Evolutionary conservation across 2,888 invertebrate species (phyloP).

Genomic region (Dynastes tityus): DNA sequence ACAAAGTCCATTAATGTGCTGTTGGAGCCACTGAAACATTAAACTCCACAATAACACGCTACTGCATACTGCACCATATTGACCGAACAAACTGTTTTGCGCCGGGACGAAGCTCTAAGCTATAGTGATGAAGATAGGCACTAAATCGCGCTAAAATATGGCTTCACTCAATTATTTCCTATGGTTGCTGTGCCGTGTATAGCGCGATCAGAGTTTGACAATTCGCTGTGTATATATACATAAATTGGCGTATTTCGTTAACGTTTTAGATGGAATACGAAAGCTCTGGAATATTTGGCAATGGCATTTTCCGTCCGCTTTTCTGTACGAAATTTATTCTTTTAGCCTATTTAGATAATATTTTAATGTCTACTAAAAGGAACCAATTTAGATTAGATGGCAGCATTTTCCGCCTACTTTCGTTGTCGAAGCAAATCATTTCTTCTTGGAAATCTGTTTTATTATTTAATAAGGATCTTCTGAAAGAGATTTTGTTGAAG

Average conservation of each 20-base stretch:
- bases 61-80: slow-evolving; percentile 15
- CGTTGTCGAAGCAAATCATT: too few species aligned
- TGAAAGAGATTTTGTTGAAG: too few species aligned
- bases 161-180: slow-evolving; percentile 34
- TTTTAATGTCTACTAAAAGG: too few species aligned
- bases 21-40: slow-evolving; percentile 44
- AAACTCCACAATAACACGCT: slow-evolving; percentile 38
- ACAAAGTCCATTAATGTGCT: slow-evolving; percentile 43
- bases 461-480: too few species aligned
- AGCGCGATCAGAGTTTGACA: slow-evolving; percentile 37
- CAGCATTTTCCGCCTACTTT: too few species aligned
- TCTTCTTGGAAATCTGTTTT: too few species aligned
- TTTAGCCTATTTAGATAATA: too few species aligned
- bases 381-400: too few species aligned
- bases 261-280: slow-evolving; percentile 14
- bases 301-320: neutral
- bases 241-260: slow-evolving; percentile 31
- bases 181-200: slow-evolving; percentile 5
- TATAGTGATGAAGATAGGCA: slow-evolving; percentile 35
- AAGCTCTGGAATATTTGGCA: neutral
- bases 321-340: neutral
- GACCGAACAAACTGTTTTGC: slow-evolving; percentile 33
- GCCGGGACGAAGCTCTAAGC: slow-evolving; percentile 18
- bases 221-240: slow-evolving; percentile 11
- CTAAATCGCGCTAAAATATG: slow-evolving; percentile 43